phyloP scores from a whole-genome alignment of 2,888 invertebrate genomes.

The Chesias legatella region DNA sequence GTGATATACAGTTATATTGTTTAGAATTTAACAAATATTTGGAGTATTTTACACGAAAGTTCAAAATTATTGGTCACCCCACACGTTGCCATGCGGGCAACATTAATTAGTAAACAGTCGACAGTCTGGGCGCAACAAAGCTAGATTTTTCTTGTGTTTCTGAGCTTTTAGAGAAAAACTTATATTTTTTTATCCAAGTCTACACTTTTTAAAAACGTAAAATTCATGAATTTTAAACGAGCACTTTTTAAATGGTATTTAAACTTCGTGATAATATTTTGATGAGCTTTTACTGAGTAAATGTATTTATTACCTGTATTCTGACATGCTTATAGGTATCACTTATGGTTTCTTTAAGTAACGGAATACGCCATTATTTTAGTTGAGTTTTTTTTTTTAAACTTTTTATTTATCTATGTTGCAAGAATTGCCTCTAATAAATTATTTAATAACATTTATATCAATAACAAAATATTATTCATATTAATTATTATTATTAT shows the following conservation, averaged over 20 bases:
- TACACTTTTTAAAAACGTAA: slow-evolving; percentile 40
- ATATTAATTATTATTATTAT: too few relatives aligned
- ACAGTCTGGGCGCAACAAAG: slow-evolving; percentile 63
- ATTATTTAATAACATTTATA: too few relatives aligned
- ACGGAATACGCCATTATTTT: too few relatives aligned
- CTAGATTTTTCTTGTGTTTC: slow-evolving; percentile 55
- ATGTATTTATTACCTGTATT: slow-evolving; percentile 3
- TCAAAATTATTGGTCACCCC: slow-evolving; percentile 34
- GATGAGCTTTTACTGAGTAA: slow-evolving; percentile 8
- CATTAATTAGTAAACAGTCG: slow-evolving; percentile 75
- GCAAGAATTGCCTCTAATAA: too few relatives aligned
- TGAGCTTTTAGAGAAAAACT: slow-evolving; percentile 34
- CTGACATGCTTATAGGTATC: too few relatives aligned
- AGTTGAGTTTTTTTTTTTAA: too few relatives aligned
- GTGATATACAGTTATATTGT: too few relatives aligned
- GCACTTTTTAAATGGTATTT: slow-evolving; percentile 41
- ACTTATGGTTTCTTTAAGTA: too few relatives aligned
- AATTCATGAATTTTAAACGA: slow-evolving; percentile 41
- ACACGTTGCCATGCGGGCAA: slow-evolving; percentile 63
- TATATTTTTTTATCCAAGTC: slow-evolving; percentile 39
- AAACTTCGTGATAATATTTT: slow-evolving; percentile 30
- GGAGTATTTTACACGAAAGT: slow-evolving; percentile 1
- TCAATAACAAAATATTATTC: too few relatives aligned
- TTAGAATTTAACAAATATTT: too few relatives aligned
- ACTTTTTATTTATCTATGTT: too few relatives aligned